Evolutionary conservation across 23 tunicate genomes (phyloP).

Genomic region (Diplosoma virens): DNA sequence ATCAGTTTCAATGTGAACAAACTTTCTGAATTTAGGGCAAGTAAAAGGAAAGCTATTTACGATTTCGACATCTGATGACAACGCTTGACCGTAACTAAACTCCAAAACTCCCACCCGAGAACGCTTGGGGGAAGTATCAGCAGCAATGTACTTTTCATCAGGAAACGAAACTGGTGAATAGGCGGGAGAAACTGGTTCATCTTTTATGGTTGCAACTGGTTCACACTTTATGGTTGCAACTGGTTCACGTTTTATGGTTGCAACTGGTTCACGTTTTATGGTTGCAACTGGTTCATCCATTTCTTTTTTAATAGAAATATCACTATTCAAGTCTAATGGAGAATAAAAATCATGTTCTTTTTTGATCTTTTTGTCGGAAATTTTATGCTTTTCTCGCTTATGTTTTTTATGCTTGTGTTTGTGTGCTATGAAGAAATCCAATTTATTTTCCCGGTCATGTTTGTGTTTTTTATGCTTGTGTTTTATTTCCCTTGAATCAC

Average conservation of each 20-base stretch:
- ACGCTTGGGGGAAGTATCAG: not conserved
- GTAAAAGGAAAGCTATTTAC: conserved; percentile 63
- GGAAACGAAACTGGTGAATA: not conserved
- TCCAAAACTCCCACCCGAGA: conserved; percentile 15
- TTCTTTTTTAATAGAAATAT: not conserved
- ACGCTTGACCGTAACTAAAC: conserved; percentile 36
- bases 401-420: conserved; percentile 40
- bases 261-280: conserved; percentile 20
- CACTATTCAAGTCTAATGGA: not conserved
- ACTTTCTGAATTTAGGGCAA: conserved; percentile 52
- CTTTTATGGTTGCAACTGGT: conserved; percentile 4
- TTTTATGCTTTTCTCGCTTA: conserved; percentile 15
- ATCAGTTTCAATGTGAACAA: conserved; percentile 82
- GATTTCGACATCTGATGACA: conserved; percentile 66
- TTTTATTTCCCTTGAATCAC: conserved; percentile 9
- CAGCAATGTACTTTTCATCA: not conserved
- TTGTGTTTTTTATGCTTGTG: conserved; percentile 56
- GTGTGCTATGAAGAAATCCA: conserved; percentile 10
- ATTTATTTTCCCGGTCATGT: conserved; percentile 16
- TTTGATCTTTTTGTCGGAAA: not conserved
- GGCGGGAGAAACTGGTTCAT: not conserved
- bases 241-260: conserved; percentile 5
- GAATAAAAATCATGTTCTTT: not conserved
- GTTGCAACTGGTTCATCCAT: not conserved
- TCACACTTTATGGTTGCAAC: conserved; percentile 4